phyloP scores from a whole-genome alignment of 2,113 vertebrate species.

The Chionodraco myersi region DNA sequence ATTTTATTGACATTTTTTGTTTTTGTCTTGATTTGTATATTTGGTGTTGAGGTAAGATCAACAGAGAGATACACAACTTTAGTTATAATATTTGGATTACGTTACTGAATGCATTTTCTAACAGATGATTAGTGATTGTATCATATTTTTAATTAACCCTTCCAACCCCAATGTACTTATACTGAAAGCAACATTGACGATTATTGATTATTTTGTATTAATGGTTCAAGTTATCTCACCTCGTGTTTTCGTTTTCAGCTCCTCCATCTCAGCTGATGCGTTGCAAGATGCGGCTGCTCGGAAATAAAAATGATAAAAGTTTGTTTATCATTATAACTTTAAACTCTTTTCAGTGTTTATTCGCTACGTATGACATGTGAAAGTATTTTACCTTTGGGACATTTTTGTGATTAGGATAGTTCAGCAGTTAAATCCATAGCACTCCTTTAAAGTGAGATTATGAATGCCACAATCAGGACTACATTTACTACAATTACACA shows the following conservation, averaged over 20 bases:
- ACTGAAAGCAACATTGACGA: background rate
- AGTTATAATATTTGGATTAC: too few species aligned
- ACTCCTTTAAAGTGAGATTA: background rate
- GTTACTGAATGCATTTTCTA: too few species aligned
- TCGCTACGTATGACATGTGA: background rate
- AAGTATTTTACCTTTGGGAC: background rate
- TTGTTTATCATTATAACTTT: background rate
- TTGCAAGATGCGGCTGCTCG: slow-evolving; percentile 30
- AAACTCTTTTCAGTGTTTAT: background rate
- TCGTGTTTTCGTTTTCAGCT: slow-evolving; percentile 1
- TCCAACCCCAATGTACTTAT: too few species aligned
- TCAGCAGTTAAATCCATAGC: background rate
- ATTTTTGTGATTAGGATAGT: background rate
- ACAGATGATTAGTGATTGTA: too few species aligned
- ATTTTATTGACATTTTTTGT: too few species aligned
- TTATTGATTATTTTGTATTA: background rate
- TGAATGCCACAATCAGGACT: background rate
- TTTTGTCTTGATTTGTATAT: too few species aligned
- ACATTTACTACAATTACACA: background rate
- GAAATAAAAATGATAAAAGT: background rate
- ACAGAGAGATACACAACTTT: too few species aligned
- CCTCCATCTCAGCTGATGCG: slow-evolving; percentile 20
- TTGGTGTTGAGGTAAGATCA: too few species aligned
- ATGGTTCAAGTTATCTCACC: slow-evolving; percentile 20
- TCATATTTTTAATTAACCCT: too few species aligned